phyloP scores from a whole-genome alignment of 2,113 vertebrate genomes.

The Falco punctatus region DNA sequence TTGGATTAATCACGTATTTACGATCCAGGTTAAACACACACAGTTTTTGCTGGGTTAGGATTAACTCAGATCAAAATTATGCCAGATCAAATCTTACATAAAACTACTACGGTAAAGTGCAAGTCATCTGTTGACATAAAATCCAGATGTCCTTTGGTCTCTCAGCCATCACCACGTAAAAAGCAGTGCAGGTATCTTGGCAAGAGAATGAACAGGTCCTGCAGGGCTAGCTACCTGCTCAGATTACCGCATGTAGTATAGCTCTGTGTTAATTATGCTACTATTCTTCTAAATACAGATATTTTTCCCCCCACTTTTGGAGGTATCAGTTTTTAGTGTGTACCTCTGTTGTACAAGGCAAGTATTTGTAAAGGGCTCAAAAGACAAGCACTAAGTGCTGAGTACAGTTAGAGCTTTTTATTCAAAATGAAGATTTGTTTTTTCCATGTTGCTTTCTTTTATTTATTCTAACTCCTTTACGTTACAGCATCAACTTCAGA shows the following conservation, averaged over 20 bases:
- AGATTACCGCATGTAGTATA: neutral
- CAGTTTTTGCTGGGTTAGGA: neutral
- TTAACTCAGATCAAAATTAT: neutral
- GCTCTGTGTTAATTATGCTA: neutral
- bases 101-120: neutral
- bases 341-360: neutral
- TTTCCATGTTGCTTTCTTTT: neutral
- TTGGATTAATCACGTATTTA: neutral
- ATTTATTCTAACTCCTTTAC: neutral
- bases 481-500: neutral
- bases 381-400: neutral
- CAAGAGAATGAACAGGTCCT: neutral
- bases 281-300: neutral
- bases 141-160: neutral
- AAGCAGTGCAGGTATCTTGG: neutral
- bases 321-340: neutral
- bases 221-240: neutral
- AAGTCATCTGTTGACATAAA: neutral
- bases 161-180: neutral
- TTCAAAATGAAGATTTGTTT: neutral
- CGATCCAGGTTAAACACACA: neutral
- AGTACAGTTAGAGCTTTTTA: neutral
- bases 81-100: fast-evolving
- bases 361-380: neutral
- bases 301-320: neutral